phyloP scores from a whole-genome alignment of 2,113 vertebrate species.

The Rhombomys opimus region DNA sequence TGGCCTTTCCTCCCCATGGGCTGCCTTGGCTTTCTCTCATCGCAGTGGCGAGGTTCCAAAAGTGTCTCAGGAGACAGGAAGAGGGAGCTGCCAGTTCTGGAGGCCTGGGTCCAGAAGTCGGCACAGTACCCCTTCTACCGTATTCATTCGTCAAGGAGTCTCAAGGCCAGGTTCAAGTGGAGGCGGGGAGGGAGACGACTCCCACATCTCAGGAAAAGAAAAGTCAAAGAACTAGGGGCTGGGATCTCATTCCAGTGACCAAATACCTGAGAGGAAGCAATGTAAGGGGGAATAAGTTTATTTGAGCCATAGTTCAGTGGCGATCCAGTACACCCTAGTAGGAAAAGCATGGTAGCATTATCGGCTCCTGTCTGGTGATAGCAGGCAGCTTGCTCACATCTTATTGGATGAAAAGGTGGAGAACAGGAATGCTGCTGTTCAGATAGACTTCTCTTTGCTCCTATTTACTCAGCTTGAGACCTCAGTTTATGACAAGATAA shows the following conservation, averaged over 20 bases:
- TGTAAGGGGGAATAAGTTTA: neutral
- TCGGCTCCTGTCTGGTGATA: neutral
- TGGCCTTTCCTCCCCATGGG: slow-evolving; percentile 22
- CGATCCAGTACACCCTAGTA: neutral
- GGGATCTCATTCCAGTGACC: neutral
- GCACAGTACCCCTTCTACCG: neutral
- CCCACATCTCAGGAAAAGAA: neutral
- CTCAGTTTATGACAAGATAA: neutral
- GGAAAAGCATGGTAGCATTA: neutral
- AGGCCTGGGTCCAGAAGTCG: slow-evolving; percentile 31
- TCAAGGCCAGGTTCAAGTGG: slow-evolving; percentile 34
- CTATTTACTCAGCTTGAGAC: neutral
- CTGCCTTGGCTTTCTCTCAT: slow-evolving; percentile 40
- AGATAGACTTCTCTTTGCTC: neutral
- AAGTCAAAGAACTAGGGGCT: neutral
- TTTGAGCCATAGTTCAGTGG: neutral
- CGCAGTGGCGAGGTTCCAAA: slow-evolving; percentile 40
- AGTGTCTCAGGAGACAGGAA: slow-evolving; percentile 63
- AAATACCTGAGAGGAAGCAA: neutral
- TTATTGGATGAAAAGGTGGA: neutral
- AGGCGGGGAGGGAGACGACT: neutral
- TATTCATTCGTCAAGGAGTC: slow-evolving; percentile 43
- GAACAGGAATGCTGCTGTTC: no score
- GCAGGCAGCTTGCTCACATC: neutral
- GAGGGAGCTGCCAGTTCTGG: slow-evolving; percentile 62